These are phyloP conservation scores for Leucozona laternaria DNA, from an alignment of 2,888 invertebrate genomes.

Conservation along the genomic window DNA sequence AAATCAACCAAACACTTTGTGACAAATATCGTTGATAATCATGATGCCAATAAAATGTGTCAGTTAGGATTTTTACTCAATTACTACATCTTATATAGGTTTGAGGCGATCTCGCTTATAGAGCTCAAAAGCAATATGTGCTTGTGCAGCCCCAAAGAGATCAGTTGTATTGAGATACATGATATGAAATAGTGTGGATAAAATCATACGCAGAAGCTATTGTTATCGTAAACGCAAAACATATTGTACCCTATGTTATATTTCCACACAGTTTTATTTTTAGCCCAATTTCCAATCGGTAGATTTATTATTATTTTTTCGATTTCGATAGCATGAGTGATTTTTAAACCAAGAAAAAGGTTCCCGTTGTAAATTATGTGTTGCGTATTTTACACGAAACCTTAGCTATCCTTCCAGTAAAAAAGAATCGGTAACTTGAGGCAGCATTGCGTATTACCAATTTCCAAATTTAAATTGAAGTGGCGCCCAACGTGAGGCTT, in stretches of 20 bases:
- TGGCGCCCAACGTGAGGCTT: neutral
- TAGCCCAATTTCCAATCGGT: too few relatives aligned
- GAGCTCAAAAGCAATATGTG: conserved; percentile 18
- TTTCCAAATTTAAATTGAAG: too few relatives aligned
- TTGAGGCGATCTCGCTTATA: conserved; percentile 26
- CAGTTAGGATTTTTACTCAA: conserved; percentile 76
- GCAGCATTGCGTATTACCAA: too few relatives aligned
- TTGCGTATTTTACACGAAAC: too few relatives aligned
- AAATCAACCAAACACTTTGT: conserved; percentile 69
- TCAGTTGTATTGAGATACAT: conserved; percentile 10
- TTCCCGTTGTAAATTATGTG: too few relatives aligned
- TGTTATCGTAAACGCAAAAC: neutral
- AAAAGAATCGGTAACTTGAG: too few relatives aligned
- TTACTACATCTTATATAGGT: conserved; percentile 57
- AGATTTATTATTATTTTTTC: too few relatives aligned
- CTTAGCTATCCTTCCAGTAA: too few relatives aligned
- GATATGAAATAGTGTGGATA: neutral
- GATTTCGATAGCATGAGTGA: too few relatives aligned
- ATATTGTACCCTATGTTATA: conserved; percentile 19
- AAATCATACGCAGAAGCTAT: neutral
- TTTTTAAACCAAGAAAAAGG: too few relatives aligned
- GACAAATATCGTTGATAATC: conserved; percentile 75
- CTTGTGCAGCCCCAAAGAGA: neutral
- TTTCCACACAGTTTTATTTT: neutral
- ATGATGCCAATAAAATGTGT: conserved; percentile 75